phyloP scores from a whole-genome alignment of 2,113 vertebrate genomes.

The Callocephalon fimbriatum region DNA sequence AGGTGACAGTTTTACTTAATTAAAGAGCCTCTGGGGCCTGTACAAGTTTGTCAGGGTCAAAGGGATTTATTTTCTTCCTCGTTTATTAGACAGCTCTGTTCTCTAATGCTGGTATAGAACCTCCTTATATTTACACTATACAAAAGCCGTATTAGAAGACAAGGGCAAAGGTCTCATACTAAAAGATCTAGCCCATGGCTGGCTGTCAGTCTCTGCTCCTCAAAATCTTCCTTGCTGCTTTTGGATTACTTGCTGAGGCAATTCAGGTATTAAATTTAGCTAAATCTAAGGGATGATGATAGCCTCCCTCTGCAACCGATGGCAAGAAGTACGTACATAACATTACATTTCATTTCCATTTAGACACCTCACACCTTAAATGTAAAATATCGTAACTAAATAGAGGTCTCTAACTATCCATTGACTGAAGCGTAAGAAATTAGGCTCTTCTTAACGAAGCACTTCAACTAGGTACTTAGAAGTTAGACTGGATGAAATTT shows the following conservation, averaged over 20 bases:
- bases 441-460: not conserved
- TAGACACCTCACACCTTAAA: not conserved
- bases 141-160: not conserved
- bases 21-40: not conserved
- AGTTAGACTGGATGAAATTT: not conserved
- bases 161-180: not conserved
- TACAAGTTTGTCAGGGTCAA: not conserved
- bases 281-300: not conserved
- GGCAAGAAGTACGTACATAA: not conserved
- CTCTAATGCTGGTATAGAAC: not conserved
- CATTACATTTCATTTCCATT: not conserved
- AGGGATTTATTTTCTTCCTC: not conserved
- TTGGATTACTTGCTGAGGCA: not conserved
- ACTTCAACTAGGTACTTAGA: not conserved
- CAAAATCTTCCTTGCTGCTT: not conserved
- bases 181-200: not conserved
- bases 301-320: not conserved
- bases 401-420: not conserved
- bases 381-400: not conserved
- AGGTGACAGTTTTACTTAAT: slow-evolving; percentile 46
- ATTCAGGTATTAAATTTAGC: not conserved
- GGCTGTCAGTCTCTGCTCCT: not conserved
- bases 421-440: not conserved
- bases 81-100: not conserved
- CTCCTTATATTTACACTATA: not conserved